These are phyloP conservation scores for Psittacula cyanocephala DNA, from an alignment of 2,113 vertebrate genomes.

Conservation along the genomic window DNA sequence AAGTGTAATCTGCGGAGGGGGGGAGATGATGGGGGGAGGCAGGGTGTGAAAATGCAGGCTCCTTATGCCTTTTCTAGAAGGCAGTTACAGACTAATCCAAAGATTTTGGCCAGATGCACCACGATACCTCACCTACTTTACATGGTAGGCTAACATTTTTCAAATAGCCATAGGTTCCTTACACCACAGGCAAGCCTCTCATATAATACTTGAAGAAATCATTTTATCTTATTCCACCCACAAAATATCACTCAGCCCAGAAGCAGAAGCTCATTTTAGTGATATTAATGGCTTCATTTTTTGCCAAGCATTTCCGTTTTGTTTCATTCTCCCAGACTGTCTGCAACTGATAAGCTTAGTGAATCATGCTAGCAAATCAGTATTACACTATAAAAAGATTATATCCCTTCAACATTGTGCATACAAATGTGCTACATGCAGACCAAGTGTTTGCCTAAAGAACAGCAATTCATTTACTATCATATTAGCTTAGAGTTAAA, in stretches of 20 bases:
- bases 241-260: neutral
- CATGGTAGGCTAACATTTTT: neutral
- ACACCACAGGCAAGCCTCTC: neutral
- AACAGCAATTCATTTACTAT: neutral
- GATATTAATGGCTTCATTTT: slow-evolving; percentile 19
- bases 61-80: neutral
- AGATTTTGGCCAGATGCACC: neutral
- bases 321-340: slow-evolving; percentile 38
- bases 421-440: neutral
- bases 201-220: neutral
- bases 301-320: slow-evolving; percentile 36
- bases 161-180: neutral
- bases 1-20: neutral
- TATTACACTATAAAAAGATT: slow-evolving; percentile 17
- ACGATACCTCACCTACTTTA: neutral
- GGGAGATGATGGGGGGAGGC: too few species aligned
- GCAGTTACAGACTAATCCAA: neutral
- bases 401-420: fast-evolving
- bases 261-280: slow-evolving; percentile 34
- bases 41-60: neutral
- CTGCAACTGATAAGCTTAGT: slow-evolving; percentile 56
- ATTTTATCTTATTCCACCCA: slow-evolving; percentile 22
- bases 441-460: neutral
- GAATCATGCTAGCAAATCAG: slow-evolving; percentile 24
- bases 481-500: neutral